Evolutionary conservation across 2,113 vertebrate genomes (phyloP).

Genomic region (Mesoclemmys tuberculata): DNA sequence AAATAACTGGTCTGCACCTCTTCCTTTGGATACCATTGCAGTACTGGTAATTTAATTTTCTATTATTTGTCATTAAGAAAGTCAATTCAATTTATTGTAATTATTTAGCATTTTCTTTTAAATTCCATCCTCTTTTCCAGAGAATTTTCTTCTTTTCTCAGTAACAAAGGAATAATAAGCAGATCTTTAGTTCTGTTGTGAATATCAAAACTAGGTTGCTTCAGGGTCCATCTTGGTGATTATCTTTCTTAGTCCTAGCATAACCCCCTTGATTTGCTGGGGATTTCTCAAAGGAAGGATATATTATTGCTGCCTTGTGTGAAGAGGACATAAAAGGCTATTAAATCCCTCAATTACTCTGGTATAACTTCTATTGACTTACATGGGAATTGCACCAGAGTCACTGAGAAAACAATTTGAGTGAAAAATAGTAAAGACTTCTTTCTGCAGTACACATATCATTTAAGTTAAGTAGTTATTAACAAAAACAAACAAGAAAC

Average conservation of each 20-base stretch:
- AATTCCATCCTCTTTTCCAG: constrained; percentile 22
- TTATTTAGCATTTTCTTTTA: constrained; percentile 14
- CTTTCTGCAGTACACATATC: neutral
- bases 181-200: neutral
- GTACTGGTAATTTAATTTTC: neutral
- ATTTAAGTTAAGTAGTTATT: neutral
- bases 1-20: neutral
- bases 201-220: neutral
- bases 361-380: neutral
- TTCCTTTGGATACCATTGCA: neutral
- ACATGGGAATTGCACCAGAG: neutral
- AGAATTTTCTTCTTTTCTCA: constrained; percentile 14
- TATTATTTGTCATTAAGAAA: constrained; percentile 35
- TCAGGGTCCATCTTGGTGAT: neutral
- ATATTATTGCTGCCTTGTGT: neutral
- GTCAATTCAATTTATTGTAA: constrained; percentile 38
- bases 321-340: neutral
- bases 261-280: neutral
- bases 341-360: neutral
- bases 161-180: neutral
- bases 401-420: neutral
- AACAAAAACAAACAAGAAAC: neutral
- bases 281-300: neutral
- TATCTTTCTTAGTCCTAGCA: neutral
- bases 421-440: neutral